These are phyloP conservation scores for Ciconia nigra DNA, from an alignment of 2,797 vertebrate genomes.

Conservation along the genomic window DNA sequence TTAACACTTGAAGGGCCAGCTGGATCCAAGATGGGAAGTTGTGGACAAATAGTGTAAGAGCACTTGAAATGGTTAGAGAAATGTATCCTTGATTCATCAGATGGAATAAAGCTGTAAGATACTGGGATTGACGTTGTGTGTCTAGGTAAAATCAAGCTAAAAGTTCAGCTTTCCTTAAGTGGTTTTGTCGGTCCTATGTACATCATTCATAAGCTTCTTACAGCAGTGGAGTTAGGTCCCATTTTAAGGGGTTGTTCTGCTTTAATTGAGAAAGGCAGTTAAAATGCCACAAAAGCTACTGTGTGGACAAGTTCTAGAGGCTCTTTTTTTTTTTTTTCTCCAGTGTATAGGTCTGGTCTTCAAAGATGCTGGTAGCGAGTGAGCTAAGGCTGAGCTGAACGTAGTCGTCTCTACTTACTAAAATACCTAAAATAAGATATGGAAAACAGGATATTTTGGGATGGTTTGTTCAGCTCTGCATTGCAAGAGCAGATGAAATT, in stretches of 20 bases:
- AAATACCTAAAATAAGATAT: neutral
- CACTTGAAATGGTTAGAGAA: neutral
- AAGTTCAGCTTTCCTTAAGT: neutral
- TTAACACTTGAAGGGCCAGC: neutral
- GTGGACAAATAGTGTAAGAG: neutral
- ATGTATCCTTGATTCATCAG: neutral
- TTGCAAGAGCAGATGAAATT: neutral
- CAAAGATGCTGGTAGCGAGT: neutral
- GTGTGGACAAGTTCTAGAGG: neutral
- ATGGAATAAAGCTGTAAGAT: neutral
- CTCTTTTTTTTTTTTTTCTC: neutral
- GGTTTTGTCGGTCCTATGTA: neutral
- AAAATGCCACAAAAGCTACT: neutral
- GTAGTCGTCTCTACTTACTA: neutral
- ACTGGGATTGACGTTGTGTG: neutral
- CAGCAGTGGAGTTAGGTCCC: neutral
- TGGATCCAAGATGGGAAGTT: neutral
- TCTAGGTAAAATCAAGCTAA: neutral
- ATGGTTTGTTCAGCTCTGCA: neutral
- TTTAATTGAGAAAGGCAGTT: neutral
- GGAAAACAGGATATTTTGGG: neutral
- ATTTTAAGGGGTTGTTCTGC: neutral
- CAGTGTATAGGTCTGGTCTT: neutral
- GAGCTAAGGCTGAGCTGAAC: neutral
- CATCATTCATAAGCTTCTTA: neutral